Conservation (phyloP, 2,113 vertebrate species). For the Crotalus horridus region DNA sequence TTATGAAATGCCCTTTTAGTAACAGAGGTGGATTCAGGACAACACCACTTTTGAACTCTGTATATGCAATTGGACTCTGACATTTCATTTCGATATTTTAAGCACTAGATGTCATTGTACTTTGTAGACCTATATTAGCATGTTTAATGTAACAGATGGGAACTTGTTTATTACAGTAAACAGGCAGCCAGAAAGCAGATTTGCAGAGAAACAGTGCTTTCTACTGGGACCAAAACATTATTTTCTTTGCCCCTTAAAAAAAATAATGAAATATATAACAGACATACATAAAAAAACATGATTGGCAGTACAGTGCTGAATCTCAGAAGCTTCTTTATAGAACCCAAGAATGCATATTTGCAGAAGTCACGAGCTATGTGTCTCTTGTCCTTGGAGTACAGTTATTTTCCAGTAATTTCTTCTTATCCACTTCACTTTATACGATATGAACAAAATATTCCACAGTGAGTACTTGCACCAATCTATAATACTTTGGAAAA, state of each 20-base stretch:
- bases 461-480: not conserved
- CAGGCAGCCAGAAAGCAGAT: slow-evolving; percentile 56
- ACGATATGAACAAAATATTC: not conserved
- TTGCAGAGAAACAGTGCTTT: slow-evolving; percentile 26
- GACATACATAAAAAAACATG: not conserved
- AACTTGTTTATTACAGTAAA: slow-evolving; percentile 66
- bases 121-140: slow-evolving; percentile 60
- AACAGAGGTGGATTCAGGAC: slow-evolving; percentile 66
- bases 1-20: slow-evolving; percentile 63
- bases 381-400: not conserved
- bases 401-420: not conserved
- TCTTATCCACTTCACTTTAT: not conserved
- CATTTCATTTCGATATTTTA: slow-evolving; percentile 63
- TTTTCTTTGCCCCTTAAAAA: not conserved
- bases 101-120: slow-evolving; percentile 65
- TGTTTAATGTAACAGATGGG: slow-evolving; percentile 67
- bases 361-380: not conserved
- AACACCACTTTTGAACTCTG: slow-evolving; percentile 48
- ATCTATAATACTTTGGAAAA: not conserved
- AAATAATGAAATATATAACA: not conserved
- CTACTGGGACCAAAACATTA: slow-evolving; percentile 31
- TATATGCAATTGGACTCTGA: slow-evolving; percentile 50
- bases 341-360: not conserved
- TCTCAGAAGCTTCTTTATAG: not conserved
- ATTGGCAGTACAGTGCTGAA: not conserved